A percentile compares a stretch with the other conserved stretches of the same genome.
These are phyloP conservation scores for Aphelenchoides fujianensis DNA, from an alignment of 1,140 invertebrate genomes.

Conservation along the genomic window DNA sequence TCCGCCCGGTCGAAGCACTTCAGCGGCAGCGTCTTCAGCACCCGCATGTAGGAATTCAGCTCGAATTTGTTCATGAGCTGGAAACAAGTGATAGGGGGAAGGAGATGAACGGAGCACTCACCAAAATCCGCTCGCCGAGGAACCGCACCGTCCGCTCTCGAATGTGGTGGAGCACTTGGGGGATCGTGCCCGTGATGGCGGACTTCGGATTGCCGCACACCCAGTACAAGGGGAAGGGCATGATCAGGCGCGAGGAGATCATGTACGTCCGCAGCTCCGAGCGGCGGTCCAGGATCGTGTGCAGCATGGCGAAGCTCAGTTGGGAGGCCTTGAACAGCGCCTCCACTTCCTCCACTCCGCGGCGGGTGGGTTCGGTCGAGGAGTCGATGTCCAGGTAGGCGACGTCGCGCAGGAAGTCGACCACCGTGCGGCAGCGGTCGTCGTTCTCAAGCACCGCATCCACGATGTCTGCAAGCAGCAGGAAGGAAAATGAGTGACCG, in stretches of 20 bases:
- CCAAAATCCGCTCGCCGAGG: background rate
- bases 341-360: background rate
- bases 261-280: background rate
- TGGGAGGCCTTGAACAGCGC: background rate
- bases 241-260: slow-evolving; percentile 4
- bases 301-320: slow-evolving; percentile 2
- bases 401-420: slow-evolving; percentile 15
- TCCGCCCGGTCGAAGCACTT: slow-evolving; percentile 14
- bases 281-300: background rate
- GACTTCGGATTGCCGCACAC: slow-evolving; percentile 3
- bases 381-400: slow-evolving; percentile 3
- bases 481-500: background rate
- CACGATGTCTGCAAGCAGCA: slow-evolving; percentile 8
- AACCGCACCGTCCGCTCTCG: background rate
- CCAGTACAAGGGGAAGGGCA: slow-evolving; percentile 18
- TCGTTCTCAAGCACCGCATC: slow-evolving; percentile 13
- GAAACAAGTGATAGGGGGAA: background rate
- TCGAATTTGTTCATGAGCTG: slow-evolving; percentile 11
- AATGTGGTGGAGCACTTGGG: background rate
- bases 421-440: background rate
- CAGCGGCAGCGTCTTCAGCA: slow-evolving; percentile 5
- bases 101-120: slow-evolving; percentile 7
- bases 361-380: background rate
- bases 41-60: background rate
- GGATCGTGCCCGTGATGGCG: background rate